These are phyloP conservation scores for Stomorhina lunata DNA, from an alignment of 2,888 invertebrate species.

Conservation along the genomic window DNA sequence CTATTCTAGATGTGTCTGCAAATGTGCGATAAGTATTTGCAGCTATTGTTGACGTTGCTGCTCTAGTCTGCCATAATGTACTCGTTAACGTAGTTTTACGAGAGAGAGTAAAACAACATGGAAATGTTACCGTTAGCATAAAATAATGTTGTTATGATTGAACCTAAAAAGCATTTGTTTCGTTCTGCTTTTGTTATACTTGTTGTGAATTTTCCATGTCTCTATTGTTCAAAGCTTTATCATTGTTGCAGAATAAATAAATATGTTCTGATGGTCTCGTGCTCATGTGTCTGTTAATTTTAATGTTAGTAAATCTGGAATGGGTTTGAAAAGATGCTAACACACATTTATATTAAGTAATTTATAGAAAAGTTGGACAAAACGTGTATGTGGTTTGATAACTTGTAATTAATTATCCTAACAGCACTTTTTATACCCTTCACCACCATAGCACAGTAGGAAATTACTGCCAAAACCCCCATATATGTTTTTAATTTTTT, in stretches of 20 bases:
- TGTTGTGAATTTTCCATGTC: background rate
- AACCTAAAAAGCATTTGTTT: slow-evolving; percentile 19
- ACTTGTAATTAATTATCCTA: too few relatives aligned
- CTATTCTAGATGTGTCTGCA: slow-evolving; percentile 9
- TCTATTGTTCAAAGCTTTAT: slow-evolving; percentile 64
- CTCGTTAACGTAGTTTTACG: background rate
- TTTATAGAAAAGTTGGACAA: too few relatives aligned
- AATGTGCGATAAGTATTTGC: slow-evolving; percentile 8
- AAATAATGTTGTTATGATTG: slow-evolving; percentile 48
- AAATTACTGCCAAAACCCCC: too few relatives aligned
- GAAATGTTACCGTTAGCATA: slow-evolving; percentile 64
- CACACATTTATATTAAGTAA: too few relatives aligned
- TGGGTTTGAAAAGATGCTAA: slow-evolving; percentile 44
- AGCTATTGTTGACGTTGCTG: slow-evolving; percentile 56
- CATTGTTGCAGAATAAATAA: slow-evolving; percentile 62
- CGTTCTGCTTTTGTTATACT: slow-evolving; percentile 52
- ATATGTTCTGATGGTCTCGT: slow-evolving; percentile 63
- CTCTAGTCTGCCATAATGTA: background rate
- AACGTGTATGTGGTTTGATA: too few relatives aligned
- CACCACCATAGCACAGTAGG: too few relatives aligned
- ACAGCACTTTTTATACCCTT: too few relatives aligned
- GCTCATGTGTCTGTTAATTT: background rate
- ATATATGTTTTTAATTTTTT: too few relatives aligned
- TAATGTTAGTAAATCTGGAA: slow-evolving; percentile 8
- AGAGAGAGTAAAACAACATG: slow-evolving; percentile 47